Evolutionary conservation across 2,797 vertebrate species (phyloP).

Genomic region (Eptatretus atami): DNA sequence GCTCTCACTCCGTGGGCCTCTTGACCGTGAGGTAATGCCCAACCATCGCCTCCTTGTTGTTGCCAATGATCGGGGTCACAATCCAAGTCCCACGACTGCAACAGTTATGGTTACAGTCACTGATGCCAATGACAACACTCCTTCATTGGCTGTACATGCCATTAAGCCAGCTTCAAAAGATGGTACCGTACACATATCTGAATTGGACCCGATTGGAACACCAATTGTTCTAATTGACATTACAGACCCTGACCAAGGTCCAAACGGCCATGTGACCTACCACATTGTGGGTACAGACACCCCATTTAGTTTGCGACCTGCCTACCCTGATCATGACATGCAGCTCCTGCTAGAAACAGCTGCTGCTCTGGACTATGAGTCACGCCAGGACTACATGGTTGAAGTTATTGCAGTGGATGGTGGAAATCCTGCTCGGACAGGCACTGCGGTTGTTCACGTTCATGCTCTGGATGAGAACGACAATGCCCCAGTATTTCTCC

Average conservation of each 20-base stretch:
- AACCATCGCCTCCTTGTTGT: slow-evolving; percentile 1
- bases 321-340: slow-evolving; percentile 15
- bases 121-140: slow-evolving; percentile 2
- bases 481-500: slow-evolving; percentile 55
- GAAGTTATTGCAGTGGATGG: slow-evolving; percentile 33
- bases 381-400: slow-evolving; percentile 37
- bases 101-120: background rate
- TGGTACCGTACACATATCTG: background rate
- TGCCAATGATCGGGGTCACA: background rate
- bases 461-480: slow-evolving; percentile 71
- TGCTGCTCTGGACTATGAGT: slow-evolving; percentile 50
- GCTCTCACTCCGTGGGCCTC: background rate
- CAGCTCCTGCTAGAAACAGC: slow-evolving; percentile 77
- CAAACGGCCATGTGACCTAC: slow-evolving; percentile 1
- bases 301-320: background rate
- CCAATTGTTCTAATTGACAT: background rate
- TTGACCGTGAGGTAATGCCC: slow-evolving; percentile 2
- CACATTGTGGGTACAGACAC: slow-evolving; percentile 1
- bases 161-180: no score
- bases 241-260: slow-evolving; percentile 1
- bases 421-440: slow-evolving; percentile 18
- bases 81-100: background rate
- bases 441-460: slow-evolving; percentile 38
- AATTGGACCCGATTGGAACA: background rate
- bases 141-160: slow-evolving; percentile 2